Evolutionary conservation across 2,113 vertebrate genomes (phyloP).

Genomic region (Calonectris borealis): DNA sequence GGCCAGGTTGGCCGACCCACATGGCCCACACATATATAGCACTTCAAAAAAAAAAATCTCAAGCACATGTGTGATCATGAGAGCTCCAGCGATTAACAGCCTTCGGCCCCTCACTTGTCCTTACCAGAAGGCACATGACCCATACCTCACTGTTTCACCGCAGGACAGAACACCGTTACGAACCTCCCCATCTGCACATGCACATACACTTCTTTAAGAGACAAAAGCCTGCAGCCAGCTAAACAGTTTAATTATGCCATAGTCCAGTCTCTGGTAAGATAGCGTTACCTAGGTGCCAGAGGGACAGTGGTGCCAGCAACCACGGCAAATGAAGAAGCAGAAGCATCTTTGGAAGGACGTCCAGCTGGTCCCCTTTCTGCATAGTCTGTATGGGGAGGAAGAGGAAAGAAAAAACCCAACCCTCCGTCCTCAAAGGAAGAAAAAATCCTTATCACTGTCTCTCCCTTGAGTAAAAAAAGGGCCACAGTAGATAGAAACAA

Average conservation of each 20-base stretch:
- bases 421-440: background rate
- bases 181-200: background rate
- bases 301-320: background rate
- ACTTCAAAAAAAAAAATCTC: background rate
- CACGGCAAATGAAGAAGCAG: background rate
- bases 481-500: background rate
- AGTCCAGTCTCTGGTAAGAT: background rate
- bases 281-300: background rate
- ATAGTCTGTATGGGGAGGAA: background rate
- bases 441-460: background rate
- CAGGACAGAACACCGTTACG: background rate
- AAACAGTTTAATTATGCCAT: background rate
- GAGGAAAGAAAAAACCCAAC: background rate
- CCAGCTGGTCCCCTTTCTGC: background rate
- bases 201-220: background rate
- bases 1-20: background rate
- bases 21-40: background rate
- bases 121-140: background rate
- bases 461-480: background rate
- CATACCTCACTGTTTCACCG: accelerated
- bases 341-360: background rate
- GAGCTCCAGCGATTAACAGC: background rate
- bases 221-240: background rate
- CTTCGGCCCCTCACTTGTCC: background rate
- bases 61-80: background rate